These are phyloP conservation scores for Oryzias javanicus DNA, from an alignment of 2,113 vertebrate genomes.

Conservation along the genomic window DNA sequence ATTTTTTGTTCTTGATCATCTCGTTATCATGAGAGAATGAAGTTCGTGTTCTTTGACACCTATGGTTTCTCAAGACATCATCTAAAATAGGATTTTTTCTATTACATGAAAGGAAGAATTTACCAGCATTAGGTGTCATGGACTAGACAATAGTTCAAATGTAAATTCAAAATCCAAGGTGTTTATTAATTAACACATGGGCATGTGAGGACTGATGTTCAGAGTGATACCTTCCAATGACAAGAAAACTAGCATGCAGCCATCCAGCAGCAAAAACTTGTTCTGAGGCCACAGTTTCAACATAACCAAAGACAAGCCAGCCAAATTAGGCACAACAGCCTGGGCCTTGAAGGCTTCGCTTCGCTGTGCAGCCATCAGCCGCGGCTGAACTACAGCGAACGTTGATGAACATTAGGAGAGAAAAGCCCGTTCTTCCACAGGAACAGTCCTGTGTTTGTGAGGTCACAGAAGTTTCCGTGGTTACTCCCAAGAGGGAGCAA, in stretches of 20 bases:
- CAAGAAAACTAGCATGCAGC: slow-evolving; percentile 31
- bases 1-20: too few species aligned
- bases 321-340: slow-evolving; percentile 78
- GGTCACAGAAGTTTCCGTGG: slow-evolving; percentile 82
- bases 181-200: too few species aligned
- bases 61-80: too few species aligned
- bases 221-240: slow-evolving; percentile 21
- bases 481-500: slow-evolving; percentile 75
- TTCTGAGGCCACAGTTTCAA: slow-evolving; percentile 68
- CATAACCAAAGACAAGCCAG: slow-evolving; percentile 73
- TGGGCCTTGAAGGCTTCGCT: slow-evolving; percentile 63
- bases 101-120: too few species aligned
- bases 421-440: slow-evolving; percentile 77
- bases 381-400: slow-evolving; percentile 72
- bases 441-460: slow-evolving; percentile 78
- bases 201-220: background rate
- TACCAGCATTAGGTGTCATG: background rate
- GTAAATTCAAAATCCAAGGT: background rate
- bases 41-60: too few species aligned
- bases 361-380: slow-evolving; percentile 64
- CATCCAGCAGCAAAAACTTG: slow-evolving; percentile 44
- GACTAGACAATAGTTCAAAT: background rate
- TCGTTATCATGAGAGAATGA: too few species aligned
- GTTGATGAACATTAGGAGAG: slow-evolving; percentile 79
- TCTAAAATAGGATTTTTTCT: too few species aligned